A percentile compares a stretch with the other conserved stretches of the same genome.
Evolutionary conservation across 2,113 vertebrate genomes (phyloP).

Genomic region (Dermatemys mawii): DNA sequence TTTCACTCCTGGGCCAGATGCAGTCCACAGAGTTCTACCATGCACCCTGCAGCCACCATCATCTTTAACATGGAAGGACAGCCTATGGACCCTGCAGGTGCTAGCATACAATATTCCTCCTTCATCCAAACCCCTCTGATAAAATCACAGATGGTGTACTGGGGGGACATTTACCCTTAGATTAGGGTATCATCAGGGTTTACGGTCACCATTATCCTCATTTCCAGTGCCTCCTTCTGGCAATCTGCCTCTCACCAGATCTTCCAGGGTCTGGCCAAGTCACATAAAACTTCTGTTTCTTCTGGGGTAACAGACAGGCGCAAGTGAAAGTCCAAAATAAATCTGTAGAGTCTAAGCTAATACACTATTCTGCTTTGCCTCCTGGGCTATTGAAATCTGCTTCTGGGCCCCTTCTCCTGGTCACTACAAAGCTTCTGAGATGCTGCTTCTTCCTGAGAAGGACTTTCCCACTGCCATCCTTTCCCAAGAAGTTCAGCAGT

Average conservation of each 20-base stretch:
- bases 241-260: neutral
- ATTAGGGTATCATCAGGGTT: neutral
- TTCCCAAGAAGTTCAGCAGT: too few relatives aligned
- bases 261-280: neutral
- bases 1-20: neutral
- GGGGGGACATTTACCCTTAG: neutral
- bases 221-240: neutral
- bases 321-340: too few relatives aligned
- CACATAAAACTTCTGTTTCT: neutral
- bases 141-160: neutral
- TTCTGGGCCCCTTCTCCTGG: too few relatives aligned
- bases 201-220: neutral
- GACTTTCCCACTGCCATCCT: too few relatives aligned
- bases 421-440: too few relatives aligned
- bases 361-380: too few relatives aligned
- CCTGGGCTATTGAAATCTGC: too few relatives aligned
- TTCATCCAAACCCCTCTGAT: neutral
- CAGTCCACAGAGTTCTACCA: rapidly evolving
- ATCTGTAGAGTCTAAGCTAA: too few relatives aligned
- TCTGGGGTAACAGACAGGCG: neutral
- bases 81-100: too few relatives aligned
- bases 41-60: neutral
- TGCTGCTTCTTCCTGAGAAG: too few relatives aligned
- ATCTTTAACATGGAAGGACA: rapidly evolving
- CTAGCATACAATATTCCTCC: rapidly evolving